A percentile compares a stretch with the other conserved stretches of the same genome.
These are phyloP conservation scores for Siniperca obscura DNA, from an alignment of 2,797 vertebrate species.

Conservation along the genomic window DNA sequence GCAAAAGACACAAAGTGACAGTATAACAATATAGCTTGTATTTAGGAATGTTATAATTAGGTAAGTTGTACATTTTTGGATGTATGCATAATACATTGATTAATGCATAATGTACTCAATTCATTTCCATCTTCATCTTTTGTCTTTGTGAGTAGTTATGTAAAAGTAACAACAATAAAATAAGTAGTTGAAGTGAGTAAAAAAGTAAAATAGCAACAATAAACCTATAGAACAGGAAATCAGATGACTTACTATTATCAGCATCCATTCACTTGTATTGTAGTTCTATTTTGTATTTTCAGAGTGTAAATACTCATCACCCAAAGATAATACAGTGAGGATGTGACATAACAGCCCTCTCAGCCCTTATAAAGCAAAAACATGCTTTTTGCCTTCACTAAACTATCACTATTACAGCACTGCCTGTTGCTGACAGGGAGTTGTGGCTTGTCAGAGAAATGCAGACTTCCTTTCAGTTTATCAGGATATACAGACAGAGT, in stretches of 20 bases:
- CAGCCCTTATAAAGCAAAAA: slow-evolving; percentile 38
- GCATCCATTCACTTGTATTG: slow-evolving; percentile 47
- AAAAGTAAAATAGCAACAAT: slow-evolving; percentile 1
- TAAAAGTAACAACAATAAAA: neutral
- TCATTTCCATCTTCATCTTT: neutral
- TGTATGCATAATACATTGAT: neutral
- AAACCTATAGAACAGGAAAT: neutral
- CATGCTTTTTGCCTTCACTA: slow-evolving; percentile 13
- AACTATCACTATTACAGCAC: slow-evolving; percentile 21
- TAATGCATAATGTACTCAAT: neutral
- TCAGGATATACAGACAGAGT: slow-evolving; percentile 45
- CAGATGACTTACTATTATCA: slow-evolving; percentile 65
- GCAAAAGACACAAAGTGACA: neutral
- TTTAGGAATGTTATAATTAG: neutral
- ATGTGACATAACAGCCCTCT: slow-evolving; percentile 36
- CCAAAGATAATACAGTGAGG: slow-evolving; percentile 18
- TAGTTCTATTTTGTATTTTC: slow-evolving; percentile 4
- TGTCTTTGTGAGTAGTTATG: neutral
- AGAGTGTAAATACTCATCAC: neutral
- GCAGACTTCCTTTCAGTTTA: slow-evolving; percentile 78
- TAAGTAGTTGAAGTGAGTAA: neutral
- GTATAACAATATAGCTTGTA: neutral
- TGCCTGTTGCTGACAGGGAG: slow-evolving; percentile 37
- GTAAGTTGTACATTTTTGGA: neutral
- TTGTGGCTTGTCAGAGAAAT: slow-evolving; percentile 62